Base-by-base conservation (phyloP, 2,797 vertebrate species). In the Sciurus vulgaris region DNA sequence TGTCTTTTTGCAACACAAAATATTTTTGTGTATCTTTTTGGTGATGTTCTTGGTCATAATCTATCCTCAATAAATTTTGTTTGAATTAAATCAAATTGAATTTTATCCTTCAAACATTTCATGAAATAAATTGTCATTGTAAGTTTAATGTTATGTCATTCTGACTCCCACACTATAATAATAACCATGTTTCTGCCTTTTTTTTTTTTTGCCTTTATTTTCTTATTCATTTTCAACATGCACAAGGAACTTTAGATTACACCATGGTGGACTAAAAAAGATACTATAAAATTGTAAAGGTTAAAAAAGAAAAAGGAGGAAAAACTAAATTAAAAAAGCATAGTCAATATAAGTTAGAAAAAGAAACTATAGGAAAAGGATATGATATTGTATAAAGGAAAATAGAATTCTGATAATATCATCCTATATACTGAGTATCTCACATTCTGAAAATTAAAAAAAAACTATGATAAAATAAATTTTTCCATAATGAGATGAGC, bases 21-120 rank as follows among this genome's bases (percentile, higher is more conserved):
- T 38, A 38, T 38, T 38, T 38, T 38, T 38, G 38, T 38, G 38
- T 38, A 38, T 38, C 38, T 38, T 38, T 38, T 20, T 59, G 69
- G 10, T 54, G 59, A 67, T 79, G 69, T 90, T 6, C 65, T 83
- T 90, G 17, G 22, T 5, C n/a, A 67, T 28, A 72, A 69, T 79
- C 49, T 67, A 28, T 30, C 79, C 26, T 72, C 61, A 76, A 35
- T 77, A 91, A 49, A 26, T 86, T 91, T 79, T 76, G 18, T 81
- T 74, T 89, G 18, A 11, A n/a, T 93, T 93, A 22, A 17, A 18
- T 95, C 44, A 54, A 83, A 82, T 28, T 77, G 28, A 72, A 87
- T 73, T 91, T 59, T 38, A 81, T 81, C n/a, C 30, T 89, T 67
- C 41, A 83, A 82, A 85, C 7, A 1, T 24, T 91, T 65, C 44